Percentiles rank a stretch among this genome's conserved stretches.
These are phyloP conservation scores for Uloborus diversus DNA, from an alignment of 1,140 invertebrate genomes.

Conservation along the genomic window DNA sequence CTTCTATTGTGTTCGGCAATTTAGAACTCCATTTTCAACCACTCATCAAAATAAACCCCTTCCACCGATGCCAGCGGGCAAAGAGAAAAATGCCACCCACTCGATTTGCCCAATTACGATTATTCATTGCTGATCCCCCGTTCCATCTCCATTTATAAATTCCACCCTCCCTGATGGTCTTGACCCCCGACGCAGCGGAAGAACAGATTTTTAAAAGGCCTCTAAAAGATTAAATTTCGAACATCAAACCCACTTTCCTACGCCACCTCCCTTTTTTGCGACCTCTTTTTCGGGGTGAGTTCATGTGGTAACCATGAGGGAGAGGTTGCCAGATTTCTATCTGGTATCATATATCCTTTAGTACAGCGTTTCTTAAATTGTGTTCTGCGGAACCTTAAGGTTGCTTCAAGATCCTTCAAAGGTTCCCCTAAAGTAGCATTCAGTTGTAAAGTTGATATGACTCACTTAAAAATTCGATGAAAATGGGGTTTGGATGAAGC, in stretches of 20 bases:
- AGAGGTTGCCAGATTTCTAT: neutral
- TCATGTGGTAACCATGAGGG: neutral
- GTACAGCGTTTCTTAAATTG: too few species aligned
- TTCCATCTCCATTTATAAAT: neutral
- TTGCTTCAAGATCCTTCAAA: too few species aligned
- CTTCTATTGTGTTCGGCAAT: too few species aligned
- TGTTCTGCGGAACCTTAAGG: too few species aligned
- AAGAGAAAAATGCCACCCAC: neutral
- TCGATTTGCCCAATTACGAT: slow-evolving; percentile 44
- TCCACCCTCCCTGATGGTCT: neutral
- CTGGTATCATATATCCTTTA: too few species aligned
- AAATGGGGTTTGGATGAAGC: too few species aligned
- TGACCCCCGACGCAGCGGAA: neutral
- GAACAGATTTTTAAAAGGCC: slow-evolving; percentile 47
- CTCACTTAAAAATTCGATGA: too few species aligned
- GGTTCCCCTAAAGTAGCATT: too few species aligned
- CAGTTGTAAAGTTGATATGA: too few species aligned
- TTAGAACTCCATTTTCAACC: too few species aligned
- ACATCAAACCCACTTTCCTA: slow-evolving; percentile 4
- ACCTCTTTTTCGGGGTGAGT: slow-evolving; percentile 20
- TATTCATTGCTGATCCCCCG: slow-evolving; percentile 31
- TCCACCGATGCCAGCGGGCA: neutral
- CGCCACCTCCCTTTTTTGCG: neutral
- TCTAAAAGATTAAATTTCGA: slow-evolving; percentile 54
- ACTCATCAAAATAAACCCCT: neutral